Conservation (phyloP, 1,140 invertebrate species). For the Metopolophium dirhodum region DNA sequence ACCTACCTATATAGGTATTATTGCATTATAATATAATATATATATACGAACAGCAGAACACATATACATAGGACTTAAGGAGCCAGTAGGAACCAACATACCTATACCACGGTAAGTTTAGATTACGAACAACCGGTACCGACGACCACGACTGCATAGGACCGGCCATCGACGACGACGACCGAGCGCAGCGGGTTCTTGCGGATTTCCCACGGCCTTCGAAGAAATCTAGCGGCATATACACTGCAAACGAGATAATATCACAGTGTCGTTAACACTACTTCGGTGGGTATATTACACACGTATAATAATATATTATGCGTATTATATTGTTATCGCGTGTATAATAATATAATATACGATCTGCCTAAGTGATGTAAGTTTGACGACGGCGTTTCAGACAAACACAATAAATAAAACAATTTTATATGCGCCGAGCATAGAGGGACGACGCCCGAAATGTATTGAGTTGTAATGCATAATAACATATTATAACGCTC, state of each 20-base stretch:
- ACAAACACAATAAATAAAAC: not conserved
- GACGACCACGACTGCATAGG: not conserved
- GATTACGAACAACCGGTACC: not conserved
- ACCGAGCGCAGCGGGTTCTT: not conserved
- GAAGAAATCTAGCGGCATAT: not conserved
- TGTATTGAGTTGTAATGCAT: not conserved
- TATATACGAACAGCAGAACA: not conserved
- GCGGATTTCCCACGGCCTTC: constrained; percentile 49
- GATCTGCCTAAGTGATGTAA: not conserved
- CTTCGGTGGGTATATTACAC: not conserved
- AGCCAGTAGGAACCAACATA: not conserved
- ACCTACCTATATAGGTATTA: not conserved
- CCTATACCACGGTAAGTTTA: not conserved
- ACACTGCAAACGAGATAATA: not conserved
- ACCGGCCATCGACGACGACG: not conserved
- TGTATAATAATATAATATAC: not conserved
- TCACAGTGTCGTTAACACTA: constrained; percentile 41
- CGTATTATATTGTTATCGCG: not conserved
- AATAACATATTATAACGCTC: not conserved
- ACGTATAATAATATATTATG: not conserved
- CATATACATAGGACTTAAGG: not conserved
- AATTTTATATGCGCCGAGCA: not conserved
- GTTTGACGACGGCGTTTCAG: not conserved
- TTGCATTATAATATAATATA: not conserved
- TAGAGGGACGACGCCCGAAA: not conserved